Conservation (phyloP, 2,888 invertebrate species). For the Lithosia quadra region DNA sequence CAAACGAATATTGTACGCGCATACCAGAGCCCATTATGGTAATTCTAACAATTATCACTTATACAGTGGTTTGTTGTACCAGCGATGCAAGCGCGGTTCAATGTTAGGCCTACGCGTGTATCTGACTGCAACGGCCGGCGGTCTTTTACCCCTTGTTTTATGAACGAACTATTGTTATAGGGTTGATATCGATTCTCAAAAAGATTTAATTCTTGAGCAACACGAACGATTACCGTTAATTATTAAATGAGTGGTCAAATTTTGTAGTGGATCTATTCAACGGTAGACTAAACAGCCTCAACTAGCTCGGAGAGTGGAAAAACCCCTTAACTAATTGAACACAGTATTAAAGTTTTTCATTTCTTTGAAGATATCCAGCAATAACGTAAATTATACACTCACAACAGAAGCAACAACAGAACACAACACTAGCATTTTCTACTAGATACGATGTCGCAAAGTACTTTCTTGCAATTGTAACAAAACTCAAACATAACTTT, state of each 20-base stretch:
- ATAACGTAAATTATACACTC: too few relatives aligned
- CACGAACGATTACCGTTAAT: too few relatives aligned
- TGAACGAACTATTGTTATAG: neutral
- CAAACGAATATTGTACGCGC: slow-evolving; percentile 11
- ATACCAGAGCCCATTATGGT: slow-evolving; percentile 37
- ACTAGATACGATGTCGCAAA: too few relatives aligned
- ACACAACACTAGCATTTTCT: too few relatives aligned
- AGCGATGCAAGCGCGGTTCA: neutral
- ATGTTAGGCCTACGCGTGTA: neutral
- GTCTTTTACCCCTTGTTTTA: neutral
- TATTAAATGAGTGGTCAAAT: too few relatives aligned
- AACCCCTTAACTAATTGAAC: neutral
- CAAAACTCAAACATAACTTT: too few relatives aligned
- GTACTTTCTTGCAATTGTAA: too few relatives aligned
- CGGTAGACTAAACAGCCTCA: neutral
- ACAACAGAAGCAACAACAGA: too few relatives aligned
- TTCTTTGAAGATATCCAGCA: too few relatives aligned
- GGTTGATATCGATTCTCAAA: neutral
- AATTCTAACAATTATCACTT: slow-evolving; percentile 40
- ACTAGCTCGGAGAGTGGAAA: neutral
- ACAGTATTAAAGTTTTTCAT: neutral
- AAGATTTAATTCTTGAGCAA: neutral
- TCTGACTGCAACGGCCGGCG: slow-evolving; percentile 12
- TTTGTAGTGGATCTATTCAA: too few relatives aligned
- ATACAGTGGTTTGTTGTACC: slow-evolving; percentile 16